Evolutionary conservation across 2,797 vertebrate genomes (phyloP).

Genomic region (Pitangus sulphuratus): DNA sequence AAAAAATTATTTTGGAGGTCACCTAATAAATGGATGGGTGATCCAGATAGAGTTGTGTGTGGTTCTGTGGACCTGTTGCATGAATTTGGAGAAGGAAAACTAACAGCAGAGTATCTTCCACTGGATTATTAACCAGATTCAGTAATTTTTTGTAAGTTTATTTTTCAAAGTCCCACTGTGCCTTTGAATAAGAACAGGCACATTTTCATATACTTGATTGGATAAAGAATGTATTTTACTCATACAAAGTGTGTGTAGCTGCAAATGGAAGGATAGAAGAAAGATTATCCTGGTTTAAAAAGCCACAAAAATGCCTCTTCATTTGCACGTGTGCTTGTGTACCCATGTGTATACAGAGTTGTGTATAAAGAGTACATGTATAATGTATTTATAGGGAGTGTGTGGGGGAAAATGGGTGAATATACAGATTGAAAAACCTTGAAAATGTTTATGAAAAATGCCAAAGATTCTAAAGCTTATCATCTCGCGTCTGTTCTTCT

Average conservation of each 20-base stretch:
- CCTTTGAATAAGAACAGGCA: constrained; percentile 16
- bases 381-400: constrained; percentile 43
- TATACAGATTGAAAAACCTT: constrained; percentile 65
- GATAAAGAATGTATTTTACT: constrained; percentile 56
- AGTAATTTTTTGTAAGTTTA: background rate
- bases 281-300: constrained; percentile 57
- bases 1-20: background rate
- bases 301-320: constrained; percentile 10
- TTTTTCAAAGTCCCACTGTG: background rate
- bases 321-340: constrained; percentile 19
- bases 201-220: constrained; percentile 38
- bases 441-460: constrained; percentile 77
- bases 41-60: background rate
- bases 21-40: background rate
- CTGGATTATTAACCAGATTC: background rate
- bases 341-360: background rate
- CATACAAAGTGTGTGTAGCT: constrained; percentile 29
- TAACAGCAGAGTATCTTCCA: background rate
- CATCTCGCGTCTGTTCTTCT: constrained; percentile 72
- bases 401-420: background rate
- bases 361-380: constrained; percentile 19
- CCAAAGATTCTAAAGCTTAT: constrained; percentile 77
- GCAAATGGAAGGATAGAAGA: constrained; percentile 17
- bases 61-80: background rate
- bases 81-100: background rate